Base-by-base conservation (phyloP, 2,888 invertebrate genomes). In the Drosophila bunnanda region DNA sequence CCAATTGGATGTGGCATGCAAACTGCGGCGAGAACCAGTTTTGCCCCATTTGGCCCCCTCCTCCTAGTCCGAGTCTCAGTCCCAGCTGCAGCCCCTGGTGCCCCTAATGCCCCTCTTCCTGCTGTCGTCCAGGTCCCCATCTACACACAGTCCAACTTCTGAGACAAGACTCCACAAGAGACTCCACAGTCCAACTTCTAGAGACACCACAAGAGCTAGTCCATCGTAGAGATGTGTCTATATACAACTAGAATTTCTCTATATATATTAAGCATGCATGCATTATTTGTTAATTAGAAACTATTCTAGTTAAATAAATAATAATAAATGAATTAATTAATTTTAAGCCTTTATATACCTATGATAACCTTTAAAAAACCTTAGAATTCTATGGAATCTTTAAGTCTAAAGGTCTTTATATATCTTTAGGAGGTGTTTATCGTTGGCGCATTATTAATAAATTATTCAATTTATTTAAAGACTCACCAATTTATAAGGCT, bases 21-120 rank as follows among this genome's bases (percentile, higher is more conserved):
- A 83, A 80, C 83, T 61, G 75, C 61, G 43, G 44, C 41, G 55
- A 72, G 64, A 82, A 82, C 82, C 85, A 75, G 82, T 82, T 79
- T 76, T 43, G 46, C 32, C n/a, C n/a, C n/a, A 43, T 44, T 32
- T 43, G 50, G 38, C 56, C 8, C 54, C 28, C 34, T 43, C 41
- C 20, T 12, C 34, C 12, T 13, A 12, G 12, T 13, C 34, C 5
- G 12, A 34, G 34, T 12, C 34, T 1, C 44, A 50, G 32, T 8
- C 15, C 20, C 22, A 25, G 55, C 32, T 20, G 41, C 1, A 20
- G 41, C 13, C 41, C 13, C 17, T 12, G 20, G 1, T 39, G n/a
- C 39, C 36, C n/a, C 22, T 43, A 4, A 2, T 9, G 38, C 17
- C 44, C 28, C 46, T 46, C 46, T 10, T 46, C 28, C 28, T 46